A percentile compares a stretch with the other conserved stretches of the same genome.
Conservation (phyloP, 2,113 vertebrate genomes). For the Bubalus kerabau region DNA sequence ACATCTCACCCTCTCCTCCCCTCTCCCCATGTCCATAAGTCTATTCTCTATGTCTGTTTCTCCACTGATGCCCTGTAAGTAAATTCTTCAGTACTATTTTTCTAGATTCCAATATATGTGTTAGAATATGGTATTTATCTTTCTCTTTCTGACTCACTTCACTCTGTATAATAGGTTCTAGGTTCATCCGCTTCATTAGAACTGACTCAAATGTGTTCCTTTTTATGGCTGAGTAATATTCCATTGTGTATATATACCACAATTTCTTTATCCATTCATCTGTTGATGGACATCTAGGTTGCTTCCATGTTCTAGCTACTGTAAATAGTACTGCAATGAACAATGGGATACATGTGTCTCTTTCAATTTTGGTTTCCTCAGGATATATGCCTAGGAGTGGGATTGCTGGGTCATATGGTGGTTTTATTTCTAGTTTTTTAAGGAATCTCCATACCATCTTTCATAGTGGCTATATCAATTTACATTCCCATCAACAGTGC, state of each 20-base stretch:
- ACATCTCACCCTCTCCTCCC: background rate
- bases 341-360: background rate
- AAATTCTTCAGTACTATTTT: background rate
- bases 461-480: background rate
- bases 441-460: background rate
- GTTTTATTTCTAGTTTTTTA: background rate
- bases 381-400: background rate
- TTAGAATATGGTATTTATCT: background rate
- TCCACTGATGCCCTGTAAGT: background rate
- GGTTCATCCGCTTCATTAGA: background rate
- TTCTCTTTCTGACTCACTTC: background rate
- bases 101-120: background rate
- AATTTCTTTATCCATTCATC: background rate
- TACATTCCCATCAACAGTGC: background rate
- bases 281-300: background rate
- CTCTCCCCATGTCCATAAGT: background rate
- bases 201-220: background rate
- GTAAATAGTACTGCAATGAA: background rate
- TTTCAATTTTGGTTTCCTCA: background rate
- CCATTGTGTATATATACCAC: background rate
- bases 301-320: background rate
- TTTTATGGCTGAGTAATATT: background rate
- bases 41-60: background rate
- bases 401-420: background rate
- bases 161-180: background rate